Conservation (phyloP, 2,888 invertebrate species). For the Caenorhabditis drosophilae region DNA sequence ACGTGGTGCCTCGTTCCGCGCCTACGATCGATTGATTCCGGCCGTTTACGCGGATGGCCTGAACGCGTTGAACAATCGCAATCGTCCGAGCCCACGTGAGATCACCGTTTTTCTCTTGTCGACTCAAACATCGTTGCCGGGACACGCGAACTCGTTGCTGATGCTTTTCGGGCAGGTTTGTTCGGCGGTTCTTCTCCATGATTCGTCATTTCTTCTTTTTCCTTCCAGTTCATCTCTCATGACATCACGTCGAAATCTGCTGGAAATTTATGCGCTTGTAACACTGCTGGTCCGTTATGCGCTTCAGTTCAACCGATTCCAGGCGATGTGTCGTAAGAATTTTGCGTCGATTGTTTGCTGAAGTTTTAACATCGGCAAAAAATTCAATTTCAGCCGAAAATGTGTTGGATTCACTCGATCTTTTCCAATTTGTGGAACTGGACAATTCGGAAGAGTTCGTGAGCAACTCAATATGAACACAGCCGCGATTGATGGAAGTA, state of each 20-base stretch:
- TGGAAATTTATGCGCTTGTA: constrained; percentile 42
- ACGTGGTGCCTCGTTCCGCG: constrained; percentile 89
- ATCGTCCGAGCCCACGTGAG: constrained; percentile 64
- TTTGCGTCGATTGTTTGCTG: not conserved
- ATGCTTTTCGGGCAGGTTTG: constrained; percentile 52
- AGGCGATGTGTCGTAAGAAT: constrained; percentile 32
- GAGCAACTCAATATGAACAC: constrained; percentile 82
- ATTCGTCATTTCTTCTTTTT: constrained; percentile 12
- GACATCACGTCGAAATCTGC: constrained; percentile 58
- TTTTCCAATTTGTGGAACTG: constrained; percentile 94
- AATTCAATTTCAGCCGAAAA: not conserved
- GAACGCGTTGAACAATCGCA: constrained; percentile 35
- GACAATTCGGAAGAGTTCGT: constrained; percentile 83
- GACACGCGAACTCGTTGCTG: constrained; percentile 52
- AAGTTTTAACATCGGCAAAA: too few relatives aligned
- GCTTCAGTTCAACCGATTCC: constrained; percentile 45
- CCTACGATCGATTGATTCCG: constrained; percentile 69
- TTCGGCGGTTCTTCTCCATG: not conserved
- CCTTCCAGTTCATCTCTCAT: constrained; percentile 64
- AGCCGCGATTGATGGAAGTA: constrained; percentile 83
- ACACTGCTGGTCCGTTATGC: constrained; percentile 44
- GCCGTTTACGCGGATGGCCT: constrained; percentile 66
- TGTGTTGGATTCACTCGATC: constrained; percentile 75
- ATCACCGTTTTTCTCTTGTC: constrained; percentile 65
- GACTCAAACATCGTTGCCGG: constrained; percentile 48